A percentile compares a stretch with the other conserved stretches of the same genome.
phyloP scores from a whole-genome alignment of 2,797 vertebrate genomes.

The Amblyopsis hoosieri region DNA sequence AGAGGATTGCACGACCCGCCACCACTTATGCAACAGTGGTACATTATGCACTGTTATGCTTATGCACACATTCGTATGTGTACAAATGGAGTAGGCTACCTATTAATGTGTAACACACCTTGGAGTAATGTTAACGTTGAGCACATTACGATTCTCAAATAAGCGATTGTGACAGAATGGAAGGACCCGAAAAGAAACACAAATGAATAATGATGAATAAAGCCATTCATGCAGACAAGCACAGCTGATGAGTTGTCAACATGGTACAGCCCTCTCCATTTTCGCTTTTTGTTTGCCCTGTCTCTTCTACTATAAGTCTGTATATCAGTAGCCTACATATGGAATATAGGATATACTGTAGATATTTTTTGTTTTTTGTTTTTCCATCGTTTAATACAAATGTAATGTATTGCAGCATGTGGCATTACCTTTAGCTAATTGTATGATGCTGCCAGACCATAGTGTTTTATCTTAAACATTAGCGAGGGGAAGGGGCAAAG shows the following conservation, averaged over 20 bases:
- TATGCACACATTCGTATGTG: too few species aligned
- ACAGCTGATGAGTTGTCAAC: not conserved
- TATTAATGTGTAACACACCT: too few species aligned
- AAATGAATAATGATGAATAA: conserved; percentile 24
- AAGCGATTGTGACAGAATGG: not conserved
- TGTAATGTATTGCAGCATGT: not conserved
- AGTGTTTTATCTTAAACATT: too few species aligned
- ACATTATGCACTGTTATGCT: too few species aligned
- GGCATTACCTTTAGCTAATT: not conserved
- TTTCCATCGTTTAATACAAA: not conserved
- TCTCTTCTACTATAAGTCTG: not conserved
- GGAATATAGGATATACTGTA: too few species aligned
- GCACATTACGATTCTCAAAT: not conserved
- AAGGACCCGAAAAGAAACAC: not conserved
- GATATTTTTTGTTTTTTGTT: too few species aligned
- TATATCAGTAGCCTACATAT: not conserved
- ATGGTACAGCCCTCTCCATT: conserved; percentile 4
- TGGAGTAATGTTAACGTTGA: too few species aligned
- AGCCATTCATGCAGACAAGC: conserved; percentile 14
- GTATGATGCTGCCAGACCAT: too few species aligned
- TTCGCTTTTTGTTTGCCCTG: not conserved
- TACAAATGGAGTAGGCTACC: too few species aligned
- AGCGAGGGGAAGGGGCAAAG: too few species aligned
- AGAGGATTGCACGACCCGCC: too few species aligned
- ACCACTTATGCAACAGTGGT: too few species aligned